These are phyloP conservation scores for Cyrtodaria siliqua DNA, from an alignment of 2,888 invertebrate species.

Conservation along the genomic window DNA sequence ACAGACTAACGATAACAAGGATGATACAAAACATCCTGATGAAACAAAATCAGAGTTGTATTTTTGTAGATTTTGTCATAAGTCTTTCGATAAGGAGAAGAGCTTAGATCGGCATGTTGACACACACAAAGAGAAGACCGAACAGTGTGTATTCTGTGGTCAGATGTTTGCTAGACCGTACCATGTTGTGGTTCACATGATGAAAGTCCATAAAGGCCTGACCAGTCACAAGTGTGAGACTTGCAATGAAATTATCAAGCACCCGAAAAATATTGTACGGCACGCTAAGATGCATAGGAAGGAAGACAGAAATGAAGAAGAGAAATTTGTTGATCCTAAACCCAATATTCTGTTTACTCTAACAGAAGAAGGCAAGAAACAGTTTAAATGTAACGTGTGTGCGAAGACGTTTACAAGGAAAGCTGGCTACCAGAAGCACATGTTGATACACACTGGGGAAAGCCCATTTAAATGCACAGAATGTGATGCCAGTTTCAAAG, in stretches of 20 bases:
- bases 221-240: background rate
- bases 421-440: constrained; percentile 4
- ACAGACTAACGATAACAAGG: too few species aligned
- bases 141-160: background rate
- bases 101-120: background rate
- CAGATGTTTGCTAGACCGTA: background rate
- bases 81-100: background rate
- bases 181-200: background rate
- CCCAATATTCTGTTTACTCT: background rate
- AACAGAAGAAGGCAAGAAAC: background rate
- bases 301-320: background rate
- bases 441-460: constrained; percentile 4
- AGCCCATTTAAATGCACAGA: background rate
- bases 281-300: background rate
- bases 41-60: too few species aligned
- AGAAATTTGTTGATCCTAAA: background rate
- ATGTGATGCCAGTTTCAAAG: background rate
- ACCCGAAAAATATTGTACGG: background rate
- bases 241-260: background rate
- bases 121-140: constrained; percentile 1
- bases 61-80: background rate
- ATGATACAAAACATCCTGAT: too few species aligned
- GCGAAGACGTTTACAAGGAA: constrained; percentile 4
- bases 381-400: constrained; percentile 5
- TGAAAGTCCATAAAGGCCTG: background rate